A percentile compares a stretch with the other conserved stretches of the same genome.
Evolutionary conservation across 1,140 invertebrate species (phyloP).

Genomic region (Ceratosolen fusciceps): DNA sequence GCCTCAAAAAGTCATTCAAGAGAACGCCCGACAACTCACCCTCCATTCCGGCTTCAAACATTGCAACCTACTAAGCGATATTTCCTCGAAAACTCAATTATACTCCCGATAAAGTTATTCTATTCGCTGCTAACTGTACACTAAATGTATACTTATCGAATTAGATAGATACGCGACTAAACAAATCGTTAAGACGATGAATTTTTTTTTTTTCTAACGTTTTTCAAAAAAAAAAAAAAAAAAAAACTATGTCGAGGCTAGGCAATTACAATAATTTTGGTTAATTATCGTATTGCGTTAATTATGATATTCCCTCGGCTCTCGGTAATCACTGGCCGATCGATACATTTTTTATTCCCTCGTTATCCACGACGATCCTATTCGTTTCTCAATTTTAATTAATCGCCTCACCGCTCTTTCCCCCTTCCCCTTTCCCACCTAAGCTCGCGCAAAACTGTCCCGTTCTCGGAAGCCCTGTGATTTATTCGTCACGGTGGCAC

Average conservation of each 20-base stretch:
- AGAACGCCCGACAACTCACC: conserved; percentile 3
- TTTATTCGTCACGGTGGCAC: too few relatives aligned
- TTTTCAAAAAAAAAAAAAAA: too few relatives aligned
- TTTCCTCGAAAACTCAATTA: background rate
- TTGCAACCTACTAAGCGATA: background rate
- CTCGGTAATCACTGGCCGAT: too few relatives aligned
- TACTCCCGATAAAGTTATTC: conserved; percentile 6
- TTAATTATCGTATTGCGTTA: background rate
- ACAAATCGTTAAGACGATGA: background rate
- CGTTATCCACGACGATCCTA: too few relatives aligned
- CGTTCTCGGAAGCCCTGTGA: too few relatives aligned
- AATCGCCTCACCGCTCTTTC: too few relatives aligned
- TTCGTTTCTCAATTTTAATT: too few relatives aligned
- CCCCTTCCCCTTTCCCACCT: too few relatives aligned
- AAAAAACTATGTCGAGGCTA: conserved; percentile 16
- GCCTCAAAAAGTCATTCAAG: too few relatives aligned
- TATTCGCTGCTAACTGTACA: background rate
- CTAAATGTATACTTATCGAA: conserved; percentile 14
- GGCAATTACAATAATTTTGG: background rate
- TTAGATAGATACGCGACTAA: background rate
- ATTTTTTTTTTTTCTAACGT: conserved; percentile 9
- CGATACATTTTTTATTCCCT: too few relatives aligned
- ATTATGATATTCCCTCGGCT: too few relatives aligned
- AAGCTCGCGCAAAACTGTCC: too few relatives aligned
- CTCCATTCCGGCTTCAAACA: background rate